Evolutionary conservation across 1,140 invertebrate genomes (phyloP).

Genomic region (Dreissena polymorpha): DNA sequence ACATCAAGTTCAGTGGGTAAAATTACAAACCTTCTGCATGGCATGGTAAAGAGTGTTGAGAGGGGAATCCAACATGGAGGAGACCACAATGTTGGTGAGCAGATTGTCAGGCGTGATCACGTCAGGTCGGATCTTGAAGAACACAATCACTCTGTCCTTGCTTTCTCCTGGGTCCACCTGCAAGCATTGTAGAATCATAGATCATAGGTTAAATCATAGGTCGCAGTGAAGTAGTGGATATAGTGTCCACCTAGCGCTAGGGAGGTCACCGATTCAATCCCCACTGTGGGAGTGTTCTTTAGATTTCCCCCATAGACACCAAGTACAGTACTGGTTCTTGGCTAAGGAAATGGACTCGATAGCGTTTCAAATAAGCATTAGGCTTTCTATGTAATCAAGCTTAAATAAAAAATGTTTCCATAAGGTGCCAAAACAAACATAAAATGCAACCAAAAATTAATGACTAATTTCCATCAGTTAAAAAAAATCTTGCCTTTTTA

Average conservation of each 20-base stretch:
- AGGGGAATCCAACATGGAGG: slow-evolving; percentile 83
- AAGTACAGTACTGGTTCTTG: no score
- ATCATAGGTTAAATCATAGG: neutral
- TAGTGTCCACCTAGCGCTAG: no score
- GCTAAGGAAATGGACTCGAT: no score
- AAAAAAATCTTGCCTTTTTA: neutral
- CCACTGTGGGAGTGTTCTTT: no score
- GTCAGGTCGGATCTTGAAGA: slow-evolving; percentile 82
- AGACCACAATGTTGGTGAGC: slow-evolving; percentile 81
- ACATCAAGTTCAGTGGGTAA: no score
- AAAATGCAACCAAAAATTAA: no score
- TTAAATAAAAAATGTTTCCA: no score
- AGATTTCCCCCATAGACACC: no score
- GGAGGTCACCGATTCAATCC: no score
- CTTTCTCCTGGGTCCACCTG: slow-evolving; percentile 76
- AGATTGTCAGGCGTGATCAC: slow-evolving; percentile 82
- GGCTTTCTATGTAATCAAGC: no score
- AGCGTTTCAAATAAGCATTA: no score
- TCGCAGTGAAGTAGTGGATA: neutral
- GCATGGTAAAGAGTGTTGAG: slow-evolving; percentile 82
- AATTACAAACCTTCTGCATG: slow-evolving; percentile 80
- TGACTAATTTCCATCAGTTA: no score
- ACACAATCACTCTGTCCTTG: slow-evolving; percentile 80
- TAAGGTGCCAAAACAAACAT: neutral
- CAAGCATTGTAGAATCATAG: slow-evolving; percentile 28